Evolutionary conservation across 2,888 invertebrate genomes (phyloP).

Genomic region (Hetaerina titia): DNA sequence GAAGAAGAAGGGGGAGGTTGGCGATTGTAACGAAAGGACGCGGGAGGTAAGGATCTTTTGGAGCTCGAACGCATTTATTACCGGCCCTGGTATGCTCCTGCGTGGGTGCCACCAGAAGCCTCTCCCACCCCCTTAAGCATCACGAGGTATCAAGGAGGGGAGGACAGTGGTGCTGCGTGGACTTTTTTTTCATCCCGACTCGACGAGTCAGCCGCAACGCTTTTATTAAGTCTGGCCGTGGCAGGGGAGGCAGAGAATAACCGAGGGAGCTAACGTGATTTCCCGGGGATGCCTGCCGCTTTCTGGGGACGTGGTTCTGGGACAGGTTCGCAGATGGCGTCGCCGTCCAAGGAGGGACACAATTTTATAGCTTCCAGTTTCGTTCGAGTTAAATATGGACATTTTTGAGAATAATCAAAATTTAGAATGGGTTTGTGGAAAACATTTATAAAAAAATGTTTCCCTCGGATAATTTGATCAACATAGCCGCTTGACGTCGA

Average conservation of each 20-base stretch:
- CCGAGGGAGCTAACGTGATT: not conserved
- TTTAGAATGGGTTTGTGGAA: no score
- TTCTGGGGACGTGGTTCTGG: not conserved
- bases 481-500: no score
- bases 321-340: not conserved
- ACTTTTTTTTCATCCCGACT: not conserved
- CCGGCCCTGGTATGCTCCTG: not conserved
- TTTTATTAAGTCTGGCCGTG: not conserved
- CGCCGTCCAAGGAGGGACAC: not conserved
- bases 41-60: constrained; percentile 2
- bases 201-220: not conserved
- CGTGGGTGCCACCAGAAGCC: not conserved
- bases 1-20: not conserved
- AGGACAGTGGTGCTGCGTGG: not conserved
- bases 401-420: no score
- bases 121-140: not conserved
- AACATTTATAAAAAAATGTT: no score
- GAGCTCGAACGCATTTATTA: constrained; percentile 14
- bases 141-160: not conserved
- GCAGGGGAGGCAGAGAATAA: not conserved
- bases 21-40: not conserved
- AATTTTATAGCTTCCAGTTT: no score
- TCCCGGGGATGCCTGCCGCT: not conserved
- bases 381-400: no score
- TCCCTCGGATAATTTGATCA: no score